A percentile compares a stretch with the other conserved stretches of the same genome.
Conservation (phyloP, 2,888 invertebrate species). For the Synanthedon formicaeformis region DNA sequence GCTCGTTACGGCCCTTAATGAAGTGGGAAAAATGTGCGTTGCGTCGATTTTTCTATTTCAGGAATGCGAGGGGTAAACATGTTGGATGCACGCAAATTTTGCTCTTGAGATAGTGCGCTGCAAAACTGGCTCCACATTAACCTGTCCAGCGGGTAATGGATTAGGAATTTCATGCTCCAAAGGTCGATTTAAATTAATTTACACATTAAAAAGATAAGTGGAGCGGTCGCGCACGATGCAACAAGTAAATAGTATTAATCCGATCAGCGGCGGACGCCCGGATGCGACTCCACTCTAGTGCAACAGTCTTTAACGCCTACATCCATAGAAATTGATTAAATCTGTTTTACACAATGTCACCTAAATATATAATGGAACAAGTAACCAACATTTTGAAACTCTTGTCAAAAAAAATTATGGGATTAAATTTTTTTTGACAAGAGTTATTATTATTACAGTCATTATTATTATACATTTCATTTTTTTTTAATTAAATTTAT, state of each 20-base stretch:
- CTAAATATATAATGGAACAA: too few species aligned
- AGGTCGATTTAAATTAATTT: slow-evolving; percentile 64
- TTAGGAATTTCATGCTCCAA: slow-evolving; percentile 56
- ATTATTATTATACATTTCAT: too few species aligned
- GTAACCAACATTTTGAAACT: too few species aligned
- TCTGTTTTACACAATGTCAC: too few species aligned
- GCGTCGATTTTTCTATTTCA: slow-evolving; percentile 34
- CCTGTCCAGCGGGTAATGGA: slow-evolving; percentile 52
- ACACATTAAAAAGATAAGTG: slow-evolving; percentile 53
- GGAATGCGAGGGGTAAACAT: slow-evolving; percentile 41
- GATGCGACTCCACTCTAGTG: neutral
- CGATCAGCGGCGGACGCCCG: slow-evolving; percentile 27
- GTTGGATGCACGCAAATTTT: slow-evolving; percentile 33
- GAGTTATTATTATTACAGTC: too few species aligned
- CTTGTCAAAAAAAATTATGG: too few species aligned
- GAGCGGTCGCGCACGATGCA: slow-evolving; percentile 26
- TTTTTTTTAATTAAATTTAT: too few species aligned
- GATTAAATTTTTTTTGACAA: too few species aligned
- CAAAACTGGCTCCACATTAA: slow-evolving; percentile 40
- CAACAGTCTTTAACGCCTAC: neutral
- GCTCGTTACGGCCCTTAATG: slow-evolving; percentile 38
- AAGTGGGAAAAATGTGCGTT: slow-evolving; percentile 32
- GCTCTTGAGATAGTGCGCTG: slow-evolving; percentile 20
- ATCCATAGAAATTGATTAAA: neutral
- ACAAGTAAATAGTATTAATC: slow-evolving; percentile 54